Percentiles rank a stretch among this genome's conserved stretches.
Conservation (phyloP, 2,113 vertebrate species). For the Leucopsar rothschildi region DNA sequence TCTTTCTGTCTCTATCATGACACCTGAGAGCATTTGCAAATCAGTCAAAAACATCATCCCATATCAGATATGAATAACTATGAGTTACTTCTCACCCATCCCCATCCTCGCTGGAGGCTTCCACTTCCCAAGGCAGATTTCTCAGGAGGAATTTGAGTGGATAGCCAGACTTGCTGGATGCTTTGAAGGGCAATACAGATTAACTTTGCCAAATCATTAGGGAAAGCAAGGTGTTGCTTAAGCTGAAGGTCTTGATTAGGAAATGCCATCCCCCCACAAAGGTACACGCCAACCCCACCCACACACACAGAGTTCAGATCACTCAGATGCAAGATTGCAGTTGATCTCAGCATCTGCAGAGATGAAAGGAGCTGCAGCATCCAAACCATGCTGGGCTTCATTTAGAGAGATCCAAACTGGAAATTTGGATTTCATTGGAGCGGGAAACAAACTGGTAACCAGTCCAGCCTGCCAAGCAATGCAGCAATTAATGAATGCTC, state of each 20-base stretch:
- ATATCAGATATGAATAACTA: constrained; percentile 45
- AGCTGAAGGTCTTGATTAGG: constrained; percentile 27
- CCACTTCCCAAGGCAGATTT: constrained; percentile 4
- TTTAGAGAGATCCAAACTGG: neutral
- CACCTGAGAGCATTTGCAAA: constrained; percentile 21
- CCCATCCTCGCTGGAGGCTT: neutral
- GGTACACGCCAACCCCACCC: neutral
- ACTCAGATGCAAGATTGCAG: neutral
- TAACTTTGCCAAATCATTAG: constrained; percentile 25
- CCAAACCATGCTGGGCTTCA: neutral
- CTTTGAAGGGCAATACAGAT: constrained; percentile 21
- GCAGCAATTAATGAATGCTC: neutral
- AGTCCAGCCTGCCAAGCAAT: constrained; percentile 21
- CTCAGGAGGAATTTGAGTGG: neutral
- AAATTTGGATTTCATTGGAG: neutral
- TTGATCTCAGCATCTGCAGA: neutral
- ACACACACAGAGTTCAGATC: neutral
- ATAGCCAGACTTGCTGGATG: neutral
- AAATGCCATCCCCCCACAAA: neutral
- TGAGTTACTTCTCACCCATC: neutral
- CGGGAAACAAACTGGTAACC: constrained; percentile 19
- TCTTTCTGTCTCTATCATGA: neutral
- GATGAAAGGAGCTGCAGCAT: constrained; percentile 38
- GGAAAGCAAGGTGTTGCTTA: constrained; percentile 35
- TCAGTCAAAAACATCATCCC: neutral